Base-by-base conservation (phyloP, 2,888 invertebrate genomes). In the Lasioglossum pauxillum region DNA sequence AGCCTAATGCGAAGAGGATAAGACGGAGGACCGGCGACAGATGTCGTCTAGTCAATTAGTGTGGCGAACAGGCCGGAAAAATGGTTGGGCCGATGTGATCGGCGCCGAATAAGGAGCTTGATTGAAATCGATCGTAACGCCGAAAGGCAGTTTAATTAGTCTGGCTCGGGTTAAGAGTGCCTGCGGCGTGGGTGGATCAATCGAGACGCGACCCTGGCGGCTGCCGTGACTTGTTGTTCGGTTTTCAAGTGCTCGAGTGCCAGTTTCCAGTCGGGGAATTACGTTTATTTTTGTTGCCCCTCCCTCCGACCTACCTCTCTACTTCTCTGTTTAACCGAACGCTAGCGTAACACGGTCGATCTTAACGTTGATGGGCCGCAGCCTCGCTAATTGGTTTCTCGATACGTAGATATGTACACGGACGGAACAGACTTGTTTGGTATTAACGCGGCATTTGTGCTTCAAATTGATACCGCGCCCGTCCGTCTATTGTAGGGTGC, bases 131-230 rank as follows among this genome's bases (percentile, higher is more conserved):
- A 88, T 85, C 77, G 86, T 73, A 85, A 72, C 46, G 75, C 80
- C 78, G 85, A 89, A 84, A 80, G 83, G 89, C 88, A 82, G 87
- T 90, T 89, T 89, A 90, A 91, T 92, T 89, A 87, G 87, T 82
- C 86, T 80, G 86, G 71, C 86, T 69, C 78, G 79, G 46, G 74
- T 85, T 80, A 82, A 85, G 69, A n/a, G 69, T 71, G 41, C 49
- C 16, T 69, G 71, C 35, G 76, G 73, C 69, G 53, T 31, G 49
- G 31, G 49, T 57, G 75, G 67, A 86, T 85, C 85, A 78, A 86
- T 86, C 75, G 72, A 57, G 75, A 79, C 73, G 64, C 23, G 60
- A 78, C 79, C 57, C 64, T 31, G 64, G 31, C 27, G 64, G 31
- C 27, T 64, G 64, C 64, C 31, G 31, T 35, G 27, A 71, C 53